Conservation (phyloP, 2,797 vertebrate species). For the Manis javanica region DNA sequence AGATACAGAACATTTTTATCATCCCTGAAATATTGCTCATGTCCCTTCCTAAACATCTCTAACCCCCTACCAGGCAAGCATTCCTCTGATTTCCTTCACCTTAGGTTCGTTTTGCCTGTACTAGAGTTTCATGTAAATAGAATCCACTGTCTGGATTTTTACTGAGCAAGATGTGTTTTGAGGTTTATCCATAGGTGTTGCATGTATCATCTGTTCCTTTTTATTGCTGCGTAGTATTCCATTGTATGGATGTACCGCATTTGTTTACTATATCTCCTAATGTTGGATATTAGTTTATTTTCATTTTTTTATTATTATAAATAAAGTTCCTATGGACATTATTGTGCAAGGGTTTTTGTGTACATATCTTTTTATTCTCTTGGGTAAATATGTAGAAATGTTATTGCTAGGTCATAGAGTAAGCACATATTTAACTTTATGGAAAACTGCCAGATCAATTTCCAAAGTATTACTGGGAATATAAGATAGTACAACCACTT, state of each 20-base stretch:
- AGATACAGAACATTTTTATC: conserved; percentile 12
- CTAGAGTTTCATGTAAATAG: background rate
- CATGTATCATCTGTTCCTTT: background rate
- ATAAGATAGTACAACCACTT: background rate
- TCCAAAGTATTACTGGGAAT: background rate
- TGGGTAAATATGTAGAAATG: background rate
- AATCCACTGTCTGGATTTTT: background rate
- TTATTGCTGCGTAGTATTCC: background rate
- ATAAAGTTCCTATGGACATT: background rate
- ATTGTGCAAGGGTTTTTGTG: background rate
- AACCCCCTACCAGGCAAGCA: background rate
- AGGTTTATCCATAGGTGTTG: background rate
- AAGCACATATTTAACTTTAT: background rate
- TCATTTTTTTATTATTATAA: background rate
- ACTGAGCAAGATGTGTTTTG: background rate
- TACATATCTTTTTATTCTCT: background rate
- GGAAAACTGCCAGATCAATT: background rate
- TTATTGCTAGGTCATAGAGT: background rate
- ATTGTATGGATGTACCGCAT: background rate
- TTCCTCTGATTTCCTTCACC: background rate
- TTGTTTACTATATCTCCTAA: background rate
- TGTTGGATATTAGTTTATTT: background rate
- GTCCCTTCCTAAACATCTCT: background rate
- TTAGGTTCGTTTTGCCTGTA: background rate
- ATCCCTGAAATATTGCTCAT: background rate